Conservation (phyloP, 2,113 vertebrate genomes). For the Cichladusa arquata region DNA sequence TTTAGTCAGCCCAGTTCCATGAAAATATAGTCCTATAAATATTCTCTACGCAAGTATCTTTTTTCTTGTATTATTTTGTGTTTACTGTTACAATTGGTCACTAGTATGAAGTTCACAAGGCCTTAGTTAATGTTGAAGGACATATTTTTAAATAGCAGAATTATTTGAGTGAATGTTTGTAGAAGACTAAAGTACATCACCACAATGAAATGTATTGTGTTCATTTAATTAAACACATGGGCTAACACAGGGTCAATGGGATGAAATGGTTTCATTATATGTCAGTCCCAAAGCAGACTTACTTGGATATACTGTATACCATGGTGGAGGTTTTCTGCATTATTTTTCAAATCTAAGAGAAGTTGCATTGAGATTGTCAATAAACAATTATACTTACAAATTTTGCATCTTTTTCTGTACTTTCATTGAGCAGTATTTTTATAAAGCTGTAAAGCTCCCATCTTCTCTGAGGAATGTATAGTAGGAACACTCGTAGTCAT, state of each 20-base stretch:
- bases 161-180: neutral
- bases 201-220: neutral
- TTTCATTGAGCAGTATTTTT: neutral
- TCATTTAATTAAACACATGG: neutral
- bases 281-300: neutral
- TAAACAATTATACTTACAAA: neutral
- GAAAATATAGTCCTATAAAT: neutral
- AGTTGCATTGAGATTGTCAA: neutral
- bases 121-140: neutral
- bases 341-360: neutral
- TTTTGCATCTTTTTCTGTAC: neutral
- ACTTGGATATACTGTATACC: neutral
- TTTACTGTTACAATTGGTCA: neutral
- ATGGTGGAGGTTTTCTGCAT: neutral
- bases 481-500: rapidly evolving
- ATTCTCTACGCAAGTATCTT: neutral
- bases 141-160: neutral
- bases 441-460: neutral
- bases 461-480: neutral
- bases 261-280: neutral
- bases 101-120: neutral
- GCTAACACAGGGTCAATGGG: neutral
- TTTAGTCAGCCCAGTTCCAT: neutral
- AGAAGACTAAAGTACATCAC: neutral
- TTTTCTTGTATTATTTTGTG: neutral